Percentiles rank a stretch among this genome's conserved stretches.
These are phyloP conservation scores for Pterocles gutturalis DNA, from an alignment of 2,113 vertebrate species.

Conservation along the genomic window DNA sequence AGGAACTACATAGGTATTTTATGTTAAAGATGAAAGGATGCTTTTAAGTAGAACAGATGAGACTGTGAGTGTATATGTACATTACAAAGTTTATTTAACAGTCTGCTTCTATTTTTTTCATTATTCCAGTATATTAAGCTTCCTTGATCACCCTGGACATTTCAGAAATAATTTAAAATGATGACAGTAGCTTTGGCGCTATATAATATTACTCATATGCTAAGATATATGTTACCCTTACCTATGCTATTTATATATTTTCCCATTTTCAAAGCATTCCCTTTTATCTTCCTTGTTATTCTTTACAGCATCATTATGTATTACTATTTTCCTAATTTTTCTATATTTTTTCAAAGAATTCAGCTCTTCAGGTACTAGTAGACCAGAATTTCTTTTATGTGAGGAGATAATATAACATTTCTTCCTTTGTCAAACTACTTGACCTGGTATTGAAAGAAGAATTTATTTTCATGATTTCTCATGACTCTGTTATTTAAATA, in stretches of 20 bases:
- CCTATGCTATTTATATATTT: not conserved
- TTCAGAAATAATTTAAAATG: conserved; percentile 38
- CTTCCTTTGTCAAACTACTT: not conserved
- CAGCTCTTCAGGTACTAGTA: not conserved
- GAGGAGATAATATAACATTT: not conserved
- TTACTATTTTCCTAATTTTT: not conserved
- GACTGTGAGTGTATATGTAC: not conserved
- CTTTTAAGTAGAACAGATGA: conserved; percentile 61
- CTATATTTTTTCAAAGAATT: not conserved
- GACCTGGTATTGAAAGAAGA: not conserved
- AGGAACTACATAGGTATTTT: conserved; percentile 42
- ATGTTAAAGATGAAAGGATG: conserved; percentile 58
- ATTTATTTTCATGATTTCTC: not conserved
- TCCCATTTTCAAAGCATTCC: not conserved
- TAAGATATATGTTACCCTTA: not conserved
- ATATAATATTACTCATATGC: not conserved
- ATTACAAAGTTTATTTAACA: conserved; percentile 47
- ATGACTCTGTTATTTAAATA: not conserved
- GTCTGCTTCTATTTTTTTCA: conserved; percentile 20
- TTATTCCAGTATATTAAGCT: not conserved
- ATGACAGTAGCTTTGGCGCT: not conserved
- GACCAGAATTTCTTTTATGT: not conserved
- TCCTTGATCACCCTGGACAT: not conserved
- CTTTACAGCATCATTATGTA: not conserved
- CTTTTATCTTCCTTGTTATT: not conserved